Evolutionary conservation across 2,888 invertebrate genomes (phyloP).

Genomic region (Andrena chrysosceles): DNA sequence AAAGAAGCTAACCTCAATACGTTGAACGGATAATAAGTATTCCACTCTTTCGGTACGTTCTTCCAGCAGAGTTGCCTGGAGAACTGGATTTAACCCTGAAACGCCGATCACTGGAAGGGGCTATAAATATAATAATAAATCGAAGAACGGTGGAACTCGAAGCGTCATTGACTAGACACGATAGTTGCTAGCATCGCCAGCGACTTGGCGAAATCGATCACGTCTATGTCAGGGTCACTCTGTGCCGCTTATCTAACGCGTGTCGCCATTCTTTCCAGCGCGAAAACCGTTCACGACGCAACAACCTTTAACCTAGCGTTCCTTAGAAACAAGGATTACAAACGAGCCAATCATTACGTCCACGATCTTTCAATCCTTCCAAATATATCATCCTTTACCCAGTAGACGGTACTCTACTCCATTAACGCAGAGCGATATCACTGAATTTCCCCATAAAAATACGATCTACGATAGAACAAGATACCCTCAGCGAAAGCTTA

Average conservation of each 20-base stretch:
- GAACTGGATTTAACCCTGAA: constrained; percentile 47
- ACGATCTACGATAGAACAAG: too few species aligned
- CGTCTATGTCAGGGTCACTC: constrained; percentile 60
- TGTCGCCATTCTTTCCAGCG: constrained; percentile 25
- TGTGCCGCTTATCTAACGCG: constrained; percentile 27
- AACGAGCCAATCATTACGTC: neutral
- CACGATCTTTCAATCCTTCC: neutral
- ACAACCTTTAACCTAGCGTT: constrained; percentile 10
- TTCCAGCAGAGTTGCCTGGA: constrained; percentile 3
- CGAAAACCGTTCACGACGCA: constrained; percentile 24
- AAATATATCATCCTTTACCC: neutral
- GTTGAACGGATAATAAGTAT: neutral
- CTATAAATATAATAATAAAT: constrained; percentile 57
- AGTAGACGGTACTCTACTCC: neutral
- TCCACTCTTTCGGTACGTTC: neutral
- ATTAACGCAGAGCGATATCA: neutral
- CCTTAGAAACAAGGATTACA: neutral
- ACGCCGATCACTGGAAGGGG: constrained; percentile 31
- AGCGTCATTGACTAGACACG: constrained; percentile 59
- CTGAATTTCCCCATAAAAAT: too few species aligned
- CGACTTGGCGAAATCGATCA: constrained; percentile 59
- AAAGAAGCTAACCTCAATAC: neutral
- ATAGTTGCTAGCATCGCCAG: constrained; percentile 30
- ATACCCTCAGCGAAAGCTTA: too few species aligned
- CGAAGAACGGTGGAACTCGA: constrained; percentile 40